Conservation (phyloP, 2,888 invertebrate species). For the Mactromeris polynyma region DNA sequence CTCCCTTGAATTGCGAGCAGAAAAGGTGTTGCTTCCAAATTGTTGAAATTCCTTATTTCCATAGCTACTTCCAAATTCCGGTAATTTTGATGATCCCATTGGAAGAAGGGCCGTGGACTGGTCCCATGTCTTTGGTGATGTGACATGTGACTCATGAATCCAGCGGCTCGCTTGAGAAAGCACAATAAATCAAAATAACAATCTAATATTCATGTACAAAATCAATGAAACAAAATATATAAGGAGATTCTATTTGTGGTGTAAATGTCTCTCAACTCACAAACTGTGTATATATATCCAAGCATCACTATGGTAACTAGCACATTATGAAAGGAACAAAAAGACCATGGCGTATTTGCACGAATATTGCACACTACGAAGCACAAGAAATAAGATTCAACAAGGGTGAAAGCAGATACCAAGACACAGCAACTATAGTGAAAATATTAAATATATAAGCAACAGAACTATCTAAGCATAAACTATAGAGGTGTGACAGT, state of each 20-base stretch:
- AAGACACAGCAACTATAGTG: not conserved
- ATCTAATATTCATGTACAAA: not conserved
- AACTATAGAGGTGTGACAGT: not conserved
- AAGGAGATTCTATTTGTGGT: not conserved
- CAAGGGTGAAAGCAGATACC: not conserved
- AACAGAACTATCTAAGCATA: not conserved
- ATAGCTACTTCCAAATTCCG: not conserved
- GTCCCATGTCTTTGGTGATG: slow-evolving; percentile 5
- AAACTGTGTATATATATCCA: not conserved
- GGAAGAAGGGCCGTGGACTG: not conserved
- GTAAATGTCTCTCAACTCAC: not conserved
- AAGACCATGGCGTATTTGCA: not conserved
- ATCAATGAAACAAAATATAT: not conserved
- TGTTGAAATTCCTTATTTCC: slow-evolving; percentile 7
- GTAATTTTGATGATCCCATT: not conserved
- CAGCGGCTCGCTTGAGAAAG: slow-evolving; percentile 59
- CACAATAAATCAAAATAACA: not conserved
- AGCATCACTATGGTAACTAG: not conserved
- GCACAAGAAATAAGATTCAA: not conserved
- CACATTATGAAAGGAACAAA: not conserved
- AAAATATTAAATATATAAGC: not conserved
- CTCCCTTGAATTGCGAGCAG: slow-evolving; percentile 26
- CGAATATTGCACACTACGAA: not conserved
- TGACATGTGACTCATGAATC: slow-evolving; percentile 63
- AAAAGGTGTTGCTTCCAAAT: slow-evolving; percentile 13